Evolutionary conservation across 2,888 invertebrate species (phyloP), one percentile per base, ranked within the genome.

Genomic region (Oeneis ivallda): DNA sequence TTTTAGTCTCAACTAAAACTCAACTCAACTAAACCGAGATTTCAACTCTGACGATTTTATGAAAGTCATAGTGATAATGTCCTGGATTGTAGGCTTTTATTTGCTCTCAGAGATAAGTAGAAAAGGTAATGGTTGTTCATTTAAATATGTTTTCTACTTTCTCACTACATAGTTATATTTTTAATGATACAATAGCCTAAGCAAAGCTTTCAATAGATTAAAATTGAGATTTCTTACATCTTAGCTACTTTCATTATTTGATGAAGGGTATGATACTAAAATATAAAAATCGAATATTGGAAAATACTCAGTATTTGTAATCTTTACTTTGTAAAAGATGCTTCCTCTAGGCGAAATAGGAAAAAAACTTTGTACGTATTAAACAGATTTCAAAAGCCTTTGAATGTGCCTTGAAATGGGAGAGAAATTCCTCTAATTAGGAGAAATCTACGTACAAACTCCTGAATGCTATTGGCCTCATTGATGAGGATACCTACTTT

Each of bases 391-490:
- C 50, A 52, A 61, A 61, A 52, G 61, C 10, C 61, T 61, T 61
- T 61, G 61, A 61, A 52, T 61, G 32, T 39, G 61, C 50, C 61
- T 50, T 61, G 61, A 61, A 61, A 52, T 61, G 50, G 15, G 61
- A 61, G 61, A 61, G 52, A 43, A 52, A 41, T 61, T 61, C 41
- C 52, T 52, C 41, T 61, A 61, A 61, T 61, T 61, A 61, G 61
- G 52, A 52, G 50, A 43, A 50, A 61, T 47, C 47, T 52, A 61
- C 26, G 52, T 52, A 52, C 19, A 52, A 50, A 59, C 47, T 59
- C 11, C 47, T 34, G 59, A 59, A 59, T 59, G 34, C 59, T 47
- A 45, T 58, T 39, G 56, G 39, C 13, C 56, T 54, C 19, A 41
- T 56, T 41, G 19, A 56, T 41, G 39, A 15, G 41, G 58, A 45